Base-by-base conservation (phyloP, 2,888 invertebrate genomes). In the Leptothorax acervorum region DNA sequence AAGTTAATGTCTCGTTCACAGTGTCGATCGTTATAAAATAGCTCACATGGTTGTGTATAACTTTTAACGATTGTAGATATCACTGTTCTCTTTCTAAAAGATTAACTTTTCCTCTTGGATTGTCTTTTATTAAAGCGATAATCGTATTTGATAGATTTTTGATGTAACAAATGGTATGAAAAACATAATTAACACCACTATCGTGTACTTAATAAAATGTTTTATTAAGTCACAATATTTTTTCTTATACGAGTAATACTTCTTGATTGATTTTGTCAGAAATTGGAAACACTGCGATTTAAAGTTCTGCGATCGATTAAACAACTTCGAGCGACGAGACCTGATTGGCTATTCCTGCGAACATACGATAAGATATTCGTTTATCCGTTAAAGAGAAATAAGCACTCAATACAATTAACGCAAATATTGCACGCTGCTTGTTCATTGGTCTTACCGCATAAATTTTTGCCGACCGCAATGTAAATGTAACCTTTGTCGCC, bases 401-500 rank as follows among this genome's bases (percentile, higher is more conserved):
- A 3, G 3, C 23, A 11, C 5, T 11, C 12, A n/a, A 31, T 51
- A 62, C 63, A 78, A 48, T 78, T 42, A 28, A 8, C 18, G 8
- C n/a, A 15, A 31, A n/a, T 60, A 48, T 31, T 42, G n/a, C 12
- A 70, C 1, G 62, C 15, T n/a, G n/a, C 4, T 31, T 3, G 12
- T 51, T 53, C 4, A 57, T 57, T 31, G 11, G 6, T 90, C 95
- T 93, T 93, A 95, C 98, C 98, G 93, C 98, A 98, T 28, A 97
- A 95, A 94, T 98, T 98, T 53, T 94, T 95, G 1, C 98, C 98
- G 55, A 97, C 96, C 0, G 97, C 97, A 81, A 98, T 95, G 90
- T 97, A 96, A 8, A 98, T 92, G 92, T 98, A 98, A 0, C 98
- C 98, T 39, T 95, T 95, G 88, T 97, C 96, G 0, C 98, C 98